Evolutionary conservation across 2,113 vertebrate genomes (phyloP).

Genomic region (Leucosticte australis): DNA sequence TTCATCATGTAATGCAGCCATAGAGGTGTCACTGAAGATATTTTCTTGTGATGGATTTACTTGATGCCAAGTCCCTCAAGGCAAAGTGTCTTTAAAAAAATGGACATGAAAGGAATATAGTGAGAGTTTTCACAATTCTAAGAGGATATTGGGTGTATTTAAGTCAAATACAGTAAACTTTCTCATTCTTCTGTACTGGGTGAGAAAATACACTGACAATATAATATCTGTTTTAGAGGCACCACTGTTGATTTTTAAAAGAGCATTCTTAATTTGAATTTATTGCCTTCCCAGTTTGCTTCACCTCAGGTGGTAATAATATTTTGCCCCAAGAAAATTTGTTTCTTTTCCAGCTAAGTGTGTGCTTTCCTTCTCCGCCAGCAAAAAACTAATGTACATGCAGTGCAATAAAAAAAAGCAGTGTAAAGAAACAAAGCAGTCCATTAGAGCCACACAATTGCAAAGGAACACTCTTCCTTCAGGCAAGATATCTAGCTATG

Average conservation of each 20-base stretch:
- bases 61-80: neutral
- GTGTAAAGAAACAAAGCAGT: neutral
- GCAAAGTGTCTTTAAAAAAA: neutral
- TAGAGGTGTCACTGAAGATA: neutral
- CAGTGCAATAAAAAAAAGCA: neutral
- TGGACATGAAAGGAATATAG: neutral
- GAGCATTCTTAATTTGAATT: neutral
- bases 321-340: neutral
- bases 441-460: neutral
- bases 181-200: neutral
- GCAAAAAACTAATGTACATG: neutral
- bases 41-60: conserved; percentile 27
- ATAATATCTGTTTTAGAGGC: neutral
- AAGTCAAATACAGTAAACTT: neutral
- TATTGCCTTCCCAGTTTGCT: neutral
- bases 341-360: neutral
- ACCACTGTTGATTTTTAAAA: neutral
- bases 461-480: conserved; percentile 9
- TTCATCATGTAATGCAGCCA: neutral
- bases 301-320: neutral
- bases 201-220: neutral
- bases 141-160: neutral
- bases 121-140: neutral
- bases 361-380: neutral
- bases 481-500: neutral